A percentile compares a stretch with the other conserved stretches of the same genome.
Conservation (phyloP, 1,140 invertebrate genomes). For the Armadillidium nasatum region DNA sequence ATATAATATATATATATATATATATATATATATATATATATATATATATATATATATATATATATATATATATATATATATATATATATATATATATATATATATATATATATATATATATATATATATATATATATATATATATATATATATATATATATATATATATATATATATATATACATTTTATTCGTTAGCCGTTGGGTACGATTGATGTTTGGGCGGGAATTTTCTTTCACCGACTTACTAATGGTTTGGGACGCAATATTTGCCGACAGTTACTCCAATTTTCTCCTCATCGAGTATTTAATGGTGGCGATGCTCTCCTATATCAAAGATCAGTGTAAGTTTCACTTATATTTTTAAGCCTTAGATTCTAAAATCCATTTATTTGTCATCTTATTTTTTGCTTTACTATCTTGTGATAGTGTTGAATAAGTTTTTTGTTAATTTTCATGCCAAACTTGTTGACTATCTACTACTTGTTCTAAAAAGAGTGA, state of each 20-base stretch:
- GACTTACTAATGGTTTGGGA: conserved; percentile 73
- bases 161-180: conserved; percentile 59
- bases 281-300: conserved; percentile 60
- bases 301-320: conserved; percentile 73
- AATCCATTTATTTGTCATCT: too few species aligned
- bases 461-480: too few species aligned
- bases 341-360: conserved; percentile 55
- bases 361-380: not conserved
- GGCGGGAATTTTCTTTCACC: conserved; percentile 68
- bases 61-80: too few species aligned
- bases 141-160: conserved; percentile 48
- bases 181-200: conserved; percentile 63
- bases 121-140: conserved; percentile 59
- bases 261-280: conserved; percentile 70
- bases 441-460: too few species aligned
- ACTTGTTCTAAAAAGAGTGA: too few species aligned
- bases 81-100: too few species aligned
- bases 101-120: conserved; percentile 72
- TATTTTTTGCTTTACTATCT: too few species aligned
- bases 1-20: too few species aligned
- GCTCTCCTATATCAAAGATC: conserved; percentile 64
- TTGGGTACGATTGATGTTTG: conserved; percentile 73
- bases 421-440: too few species aligned
- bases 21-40: too few species aligned
- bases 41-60: too few species aligned